Evolutionary conservation across 2,113 vertebrate genomes (phyloP), one percentile per base, ranked within the genome.

Genomic region (Sebastes schlegelii): DNA sequence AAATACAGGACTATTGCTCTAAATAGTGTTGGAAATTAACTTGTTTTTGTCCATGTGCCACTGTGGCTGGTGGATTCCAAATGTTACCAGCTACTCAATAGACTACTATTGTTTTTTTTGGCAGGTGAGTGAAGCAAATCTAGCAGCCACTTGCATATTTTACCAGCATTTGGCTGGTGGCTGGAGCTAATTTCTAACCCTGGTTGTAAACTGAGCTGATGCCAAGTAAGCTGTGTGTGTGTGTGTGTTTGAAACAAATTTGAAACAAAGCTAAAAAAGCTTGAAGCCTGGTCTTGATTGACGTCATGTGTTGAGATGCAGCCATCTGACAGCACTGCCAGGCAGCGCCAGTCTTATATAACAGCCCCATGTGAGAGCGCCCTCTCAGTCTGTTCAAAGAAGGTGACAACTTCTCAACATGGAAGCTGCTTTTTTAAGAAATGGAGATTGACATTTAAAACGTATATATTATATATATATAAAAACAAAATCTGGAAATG

Each of bases 271-370:
- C 12, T 17, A 55, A 67, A 26, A 81, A 74, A 7, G 75, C 85
- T 61, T 0, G 7, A 6, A 67, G 88, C 40, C 77, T 69, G 7
- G 43, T 79, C 70, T 52, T 79, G 80, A 87, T 77, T 74, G 68
- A 82, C 76, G 62, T 84, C 74, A 64, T 74, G 46, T 70, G 58
- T 72, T 52, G 73, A 84, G 86, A 84, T 76, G 67, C 77, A 82
- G 82, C 65, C 82, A 64, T 57, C 72, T 85, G 85, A 66, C 85
- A 84, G 76, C 73, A 7, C 63, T 75, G 73, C 51, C 81, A 86
- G 80, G 16, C 66, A 60, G 57, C 1, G 68, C n/a, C 62, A 52
- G 64, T 74, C 68, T 87, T 61, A 83, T 40, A 74, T 76, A 79
- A 85, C 62, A 63, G 65, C 70, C 69, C 52, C 51, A 43, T 45